Base-by-base conservation (phyloP, 2,113 vertebrate genomes). In the Thomomys bottae region DNA sequence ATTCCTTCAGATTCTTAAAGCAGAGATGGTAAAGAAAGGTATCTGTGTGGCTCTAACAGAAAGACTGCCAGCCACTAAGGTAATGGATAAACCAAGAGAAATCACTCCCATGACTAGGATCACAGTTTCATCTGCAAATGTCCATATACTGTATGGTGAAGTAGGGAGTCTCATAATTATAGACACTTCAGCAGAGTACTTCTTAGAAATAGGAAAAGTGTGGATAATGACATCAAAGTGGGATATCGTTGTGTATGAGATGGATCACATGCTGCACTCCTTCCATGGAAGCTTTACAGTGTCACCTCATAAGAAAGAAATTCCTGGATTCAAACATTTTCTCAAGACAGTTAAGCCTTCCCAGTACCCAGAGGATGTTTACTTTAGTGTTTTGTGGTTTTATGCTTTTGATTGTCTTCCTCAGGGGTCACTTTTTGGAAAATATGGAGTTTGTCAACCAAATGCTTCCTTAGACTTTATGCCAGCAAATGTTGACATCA, bases 281-380 rank as follows among this genome's bases (percentile, higher is more conserved):
- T 87, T 84, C 26, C 79, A 75, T 6, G 79, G 79, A n/a, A 42
- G 70, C 26, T 66, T 93, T 20, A 90, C 68, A 23, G 84, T 95
- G 38, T 84, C 54, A 23, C 34, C 66, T 1, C 66, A 28, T 4
- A 88, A 76, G 24, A 34, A 28, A 3, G 63, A 81, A 20, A 75
- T 40, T 6, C 70, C 63, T n/a, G 71, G 71, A 30, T 85, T 77
- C 18, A n/a, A 32, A 36, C 28, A 67, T 11, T 64, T 81, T 23
- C 9, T n/a, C 57, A 32, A 10, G 30, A 42, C n/a, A 23, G n/a
- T 57, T 10, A 68, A 77, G 7, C 71, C 59, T 28, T 34, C 14
- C 17, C 59, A 40, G 8, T 36, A 34, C 23, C 57, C 45, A 72
- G 86, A 68, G 20, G 68, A 78, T 67, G 26, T 63, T 64, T 81